Evolutionary conservation across 2,113 vertebrate genomes (phyloP).

Genomic region (Copsychus sechellarum): DNA sequence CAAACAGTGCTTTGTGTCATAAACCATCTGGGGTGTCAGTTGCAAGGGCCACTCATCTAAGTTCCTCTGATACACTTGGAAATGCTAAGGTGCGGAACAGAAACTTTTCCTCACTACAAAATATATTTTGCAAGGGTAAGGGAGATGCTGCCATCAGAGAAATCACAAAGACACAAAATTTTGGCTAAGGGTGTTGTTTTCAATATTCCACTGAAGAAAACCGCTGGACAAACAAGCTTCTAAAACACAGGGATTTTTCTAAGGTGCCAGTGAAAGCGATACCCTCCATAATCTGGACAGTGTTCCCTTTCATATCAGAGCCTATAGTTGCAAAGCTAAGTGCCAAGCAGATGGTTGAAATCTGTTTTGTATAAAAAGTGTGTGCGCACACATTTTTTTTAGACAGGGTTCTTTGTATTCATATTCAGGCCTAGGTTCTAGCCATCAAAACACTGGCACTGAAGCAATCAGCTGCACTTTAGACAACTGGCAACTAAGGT

Average conservation of each 20-base stretch:
- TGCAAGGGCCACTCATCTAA: constrained; percentile 54
- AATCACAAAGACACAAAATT: constrained; percentile 37
- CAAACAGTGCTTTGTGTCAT: constrained; percentile 78
- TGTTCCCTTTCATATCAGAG: constrained; percentile 77
- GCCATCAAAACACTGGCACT: constrained; percentile 79
- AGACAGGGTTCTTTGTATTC: constrained; percentile 78
- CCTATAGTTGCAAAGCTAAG: constrained; percentile 72
- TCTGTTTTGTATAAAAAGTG: constrained; percentile 79
- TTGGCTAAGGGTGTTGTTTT: constrained; percentile 60
- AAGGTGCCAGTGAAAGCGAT: constrained; percentile 75
- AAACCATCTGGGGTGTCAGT: constrained; percentile 77
- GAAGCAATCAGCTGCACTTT: constrained; percentile 72
- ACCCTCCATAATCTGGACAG: constrained; percentile 79
- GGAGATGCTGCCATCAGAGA: constrained; percentile 21
- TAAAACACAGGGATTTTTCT: constrained; percentile 61
- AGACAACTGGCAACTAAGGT: constrained; percentile 79
- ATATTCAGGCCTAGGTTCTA: constrained; percentile 75
- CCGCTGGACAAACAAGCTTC: constrained; percentile 48
- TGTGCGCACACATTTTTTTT: constrained; percentile 50
- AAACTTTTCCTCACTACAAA: constrained; percentile 40
- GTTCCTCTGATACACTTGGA: constrained; percentile 60
- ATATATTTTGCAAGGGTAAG: constrained; percentile 30
- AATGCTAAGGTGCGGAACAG: constrained; percentile 56
- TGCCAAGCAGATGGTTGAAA: constrained; percentile 81
- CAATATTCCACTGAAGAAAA: constrained; percentile 68